Conservation (phyloP, 2,113 vertebrate genomes). For the Ovis aries region ARS-UI_Ramb_v3.0 NC_056058.1:25923001-25923500, state of each 20-base stretch:
- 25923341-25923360: not conserved
- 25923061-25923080: not conserved
- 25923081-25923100: not conserved
- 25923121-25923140: not conserved
- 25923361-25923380: not conserved
- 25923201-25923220: not conserved
- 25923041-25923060: constrained; percentile 3
- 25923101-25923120: not conserved
- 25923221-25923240: not conserved
- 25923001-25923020: constrained; percentile 11
- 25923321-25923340: not conserved
- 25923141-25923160: not conserved
- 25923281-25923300: not conserved
- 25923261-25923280: not conserved
- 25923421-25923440: constrained; percentile 38
- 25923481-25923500: constrained; percentile 51
- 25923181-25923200: not conserved
- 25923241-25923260: not conserved
- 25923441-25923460: constrained; percentile 28
- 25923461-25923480: constrained; percentile 52
- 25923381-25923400: not conserved
- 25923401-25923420: constrained; percentile 25
- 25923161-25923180: not conserved
- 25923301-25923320: not conserved
- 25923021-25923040: not conserved